phyloP scores from a whole-genome alignment of 1,140 invertebrate genomes.

The Mizuhopecten yessoensis region DNA sequence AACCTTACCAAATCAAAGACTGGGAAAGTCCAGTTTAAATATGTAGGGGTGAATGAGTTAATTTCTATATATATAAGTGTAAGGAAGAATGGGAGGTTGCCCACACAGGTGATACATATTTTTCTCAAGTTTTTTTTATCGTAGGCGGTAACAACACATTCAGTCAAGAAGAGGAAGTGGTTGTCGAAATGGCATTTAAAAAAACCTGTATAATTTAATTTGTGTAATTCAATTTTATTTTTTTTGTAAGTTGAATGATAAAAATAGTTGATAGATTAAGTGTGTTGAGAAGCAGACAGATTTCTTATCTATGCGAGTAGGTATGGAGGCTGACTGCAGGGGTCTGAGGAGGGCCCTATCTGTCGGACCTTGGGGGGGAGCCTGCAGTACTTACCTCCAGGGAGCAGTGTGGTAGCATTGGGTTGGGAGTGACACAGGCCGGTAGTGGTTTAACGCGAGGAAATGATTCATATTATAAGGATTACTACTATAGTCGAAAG shows the following conservation, averaged over 20 bases:
- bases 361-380: not conserved
- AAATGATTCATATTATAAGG: slow-evolving; percentile 13
- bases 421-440: not conserved
- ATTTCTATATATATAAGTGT: not conserved
- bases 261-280: not conserved
- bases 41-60: too few species aligned
- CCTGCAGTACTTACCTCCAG: not conserved
- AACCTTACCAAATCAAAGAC: too few species aligned
- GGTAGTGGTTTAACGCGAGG: not conserved
- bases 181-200: not conserved
- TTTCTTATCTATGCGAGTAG: not conserved
- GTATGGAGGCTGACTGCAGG: not conserved
- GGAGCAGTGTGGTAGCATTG: not conserved
- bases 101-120: not conserved
- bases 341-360: slow-evolving; percentile 12
- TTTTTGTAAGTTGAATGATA: slow-evolving; percentile 21
- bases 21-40: too few species aligned
- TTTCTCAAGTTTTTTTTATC: not conserved
- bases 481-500: not conserved
- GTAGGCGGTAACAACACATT: not conserved
- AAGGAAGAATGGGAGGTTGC: not conserved
- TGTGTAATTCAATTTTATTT: not conserved
- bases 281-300: not conserved
- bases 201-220: slow-evolving; percentile 1
- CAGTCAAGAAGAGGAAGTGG: not conserved